phyloP scores from a whole-genome alignment of 2,888 invertebrate genomes.

The Tetragonisca angustula region DNA sequence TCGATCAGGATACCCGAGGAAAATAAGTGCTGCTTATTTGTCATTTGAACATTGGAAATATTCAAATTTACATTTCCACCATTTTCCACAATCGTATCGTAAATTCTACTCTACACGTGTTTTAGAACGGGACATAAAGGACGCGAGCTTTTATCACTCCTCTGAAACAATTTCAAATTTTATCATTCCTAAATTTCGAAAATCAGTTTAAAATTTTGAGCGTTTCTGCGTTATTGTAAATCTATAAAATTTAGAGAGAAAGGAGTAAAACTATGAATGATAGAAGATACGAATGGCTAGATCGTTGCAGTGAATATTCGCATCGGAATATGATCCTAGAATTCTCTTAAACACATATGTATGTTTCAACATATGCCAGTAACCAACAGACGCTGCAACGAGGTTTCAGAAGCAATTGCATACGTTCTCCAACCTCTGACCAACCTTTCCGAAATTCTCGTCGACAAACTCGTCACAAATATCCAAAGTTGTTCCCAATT shows the following conservation, averaged over 20 bases:
- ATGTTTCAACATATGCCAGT: not conserved
- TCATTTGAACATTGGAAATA: no score
- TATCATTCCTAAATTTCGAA: no score
- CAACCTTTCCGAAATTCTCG: not conserved
- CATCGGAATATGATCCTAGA: not conserved
- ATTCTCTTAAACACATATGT: not conserved
- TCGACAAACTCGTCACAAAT: not conserved
- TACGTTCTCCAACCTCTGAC: not conserved
- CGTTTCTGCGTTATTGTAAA: no score
- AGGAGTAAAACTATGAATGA: not conserved
- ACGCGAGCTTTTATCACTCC: no score
- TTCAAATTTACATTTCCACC: not conserved
- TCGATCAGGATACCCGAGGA: not conserved
- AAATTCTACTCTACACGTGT: no score
- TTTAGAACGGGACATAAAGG: no score
- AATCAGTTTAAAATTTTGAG: no score
- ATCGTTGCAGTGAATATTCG: not conserved
- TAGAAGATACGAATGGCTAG: not conserved
- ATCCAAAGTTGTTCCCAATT: slow-evolving; percentile 8
- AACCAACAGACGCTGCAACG: not conserved
- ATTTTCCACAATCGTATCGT: not conserved
- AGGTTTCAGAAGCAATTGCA: not conserved
- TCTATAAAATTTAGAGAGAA: not conserved
- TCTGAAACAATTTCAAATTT: no score
- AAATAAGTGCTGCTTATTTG: not conserved